phyloP scores from a whole-genome alignment of 1,140 invertebrate genomes.

The Ceratoteleas bidentatus region DNA sequence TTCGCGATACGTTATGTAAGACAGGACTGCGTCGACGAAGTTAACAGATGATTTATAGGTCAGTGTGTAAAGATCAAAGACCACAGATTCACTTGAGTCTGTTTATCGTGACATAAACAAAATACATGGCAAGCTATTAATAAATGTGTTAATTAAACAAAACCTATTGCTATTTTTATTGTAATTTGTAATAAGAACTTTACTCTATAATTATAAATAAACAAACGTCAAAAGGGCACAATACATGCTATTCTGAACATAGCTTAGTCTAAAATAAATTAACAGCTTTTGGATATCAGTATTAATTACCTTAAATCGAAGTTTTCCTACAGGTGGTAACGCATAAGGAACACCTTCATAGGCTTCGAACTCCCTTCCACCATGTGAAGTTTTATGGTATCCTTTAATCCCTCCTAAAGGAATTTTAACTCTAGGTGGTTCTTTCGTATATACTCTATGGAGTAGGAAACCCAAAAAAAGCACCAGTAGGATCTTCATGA shows the following conservation, averaged over 20 bases:
- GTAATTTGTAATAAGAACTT: no score
- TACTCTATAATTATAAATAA: no score
- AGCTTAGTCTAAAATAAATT: no score
- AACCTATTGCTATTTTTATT: no score
- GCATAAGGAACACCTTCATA: conserved; percentile 85
- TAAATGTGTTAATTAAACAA: no score
- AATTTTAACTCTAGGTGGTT: conserved; percentile 69
- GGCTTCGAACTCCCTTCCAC: conserved; percentile 78
- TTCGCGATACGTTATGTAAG: background rate
- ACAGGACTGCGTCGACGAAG: background rate
- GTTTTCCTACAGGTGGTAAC: conserved; percentile 81
- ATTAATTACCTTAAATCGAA: conserved; percentile 82
- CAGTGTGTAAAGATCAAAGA: background rate
- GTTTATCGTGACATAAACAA: no score
- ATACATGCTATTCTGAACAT: no score
- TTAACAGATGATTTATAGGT: background rate
- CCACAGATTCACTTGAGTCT: no score
- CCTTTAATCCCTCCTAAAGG: conserved; percentile 72
- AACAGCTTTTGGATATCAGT: no score
- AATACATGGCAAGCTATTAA: no score
- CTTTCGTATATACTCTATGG: conserved; percentile 24
- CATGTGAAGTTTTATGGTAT: conserved; percentile 72
- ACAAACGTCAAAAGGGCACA: no score
- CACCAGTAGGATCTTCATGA: conserved; percentile 25
- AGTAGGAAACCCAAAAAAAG: conserved; percentile 18